Base-by-base conservation (phyloP, 2,888 invertebrate genomes). In the Saturnia japonica region DNA sequence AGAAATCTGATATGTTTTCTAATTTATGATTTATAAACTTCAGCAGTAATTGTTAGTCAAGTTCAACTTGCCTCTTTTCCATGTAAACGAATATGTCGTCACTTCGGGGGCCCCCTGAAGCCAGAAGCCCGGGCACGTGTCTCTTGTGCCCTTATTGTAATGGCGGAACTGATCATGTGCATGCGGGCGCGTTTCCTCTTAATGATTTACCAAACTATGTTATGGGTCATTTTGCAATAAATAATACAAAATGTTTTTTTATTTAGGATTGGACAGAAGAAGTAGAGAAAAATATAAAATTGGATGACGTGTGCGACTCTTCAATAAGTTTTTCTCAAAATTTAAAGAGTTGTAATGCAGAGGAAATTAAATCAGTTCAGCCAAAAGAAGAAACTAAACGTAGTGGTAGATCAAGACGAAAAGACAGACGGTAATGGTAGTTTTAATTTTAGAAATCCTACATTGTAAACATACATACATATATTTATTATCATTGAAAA, bases 261-360 rank as follows among this genome's bases (percentile, higher is more conserved):
- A 78, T 79, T 25, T 73, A 94, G 94, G 94, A 94, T 80, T 94
- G 94, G 94, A 93, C 90, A 72, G 94, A 94, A 75, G 94, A 94
- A 86, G 93, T 94, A 12, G 94, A 94, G 76, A 93, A 92, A 74
- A 90, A 92, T 74, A 91, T 91, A 69, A 91, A 91, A 81, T 77
- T 94, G 28, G 94, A 93, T 78, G 93, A 93, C 67, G 76, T 88
- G 74, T 85, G 86, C 80, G 91, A 92, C 74, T 83, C 91, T 22
- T 85, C 90, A 28, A 85, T 85, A 9, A 89, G 90, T 81, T 93
- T 92, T 78, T 86, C 88, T 40, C 89, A 87, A 82, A 88, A 80
- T 75, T 71, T 84, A 42, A 91, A 88, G 77, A 78, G 85, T 40
- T 74, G 82, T 62, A 77, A 80, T 70, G 77, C 85, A 42, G 89